These are phyloP conservation scores for Creontiades dilutus DNA, from an alignment of 2,888 invertebrate species.

Conservation along the genomic window DNA sequence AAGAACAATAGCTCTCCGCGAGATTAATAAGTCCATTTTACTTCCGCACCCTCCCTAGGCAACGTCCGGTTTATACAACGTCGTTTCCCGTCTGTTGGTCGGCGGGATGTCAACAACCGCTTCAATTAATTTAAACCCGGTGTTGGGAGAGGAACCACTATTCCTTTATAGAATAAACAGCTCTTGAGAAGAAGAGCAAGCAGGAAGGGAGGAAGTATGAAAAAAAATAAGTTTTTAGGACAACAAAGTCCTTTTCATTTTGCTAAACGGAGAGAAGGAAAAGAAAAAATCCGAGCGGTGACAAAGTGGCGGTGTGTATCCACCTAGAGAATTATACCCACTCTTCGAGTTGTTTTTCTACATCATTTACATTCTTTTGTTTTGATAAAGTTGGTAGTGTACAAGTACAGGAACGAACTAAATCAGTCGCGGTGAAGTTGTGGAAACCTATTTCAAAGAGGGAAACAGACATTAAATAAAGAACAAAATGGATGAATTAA, in stretches of 20 bases:
- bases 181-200: neutral
- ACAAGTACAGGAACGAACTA: no score
- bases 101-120: constrained; percentile 30
- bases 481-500: no score
- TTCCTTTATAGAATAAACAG: constrained; percentile 27
- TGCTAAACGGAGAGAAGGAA: neutral
- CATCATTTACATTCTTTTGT: neutral
- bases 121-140: constrained; percentile 18
- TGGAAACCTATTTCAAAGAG: no score
- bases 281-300: neutral
- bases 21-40: constrained; percentile 66
- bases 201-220: neutral
- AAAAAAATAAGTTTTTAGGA: neutral
- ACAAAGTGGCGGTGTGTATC: neutral
- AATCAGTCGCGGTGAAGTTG: no score
- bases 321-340: neutral
- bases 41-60: neutral
- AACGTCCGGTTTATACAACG: constrained; percentile 27
- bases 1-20: constrained; percentile 61
- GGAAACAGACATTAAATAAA: no score
- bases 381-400: no score
- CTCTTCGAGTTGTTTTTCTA: neutral
- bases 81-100: constrained; percentile 26
- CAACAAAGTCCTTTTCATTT: neutral
- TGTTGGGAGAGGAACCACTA: neutral